Percentiles rank a stretch among this genome's conserved stretches.
These are phyloP conservation scores for pig (Sus scrofa) DNA, from an alignment of 2,113 vertebrate species.

Conservation along the genomic window T2T-Sscrofa CM000814.6:48812501-48813000, in stretches of 20 bases:
- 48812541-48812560: too few relatives aligned
- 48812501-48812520: too few relatives aligned
- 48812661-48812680: too few relatives aligned
- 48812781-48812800: neutral
- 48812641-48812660: too few relatives aligned
- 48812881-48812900: neutral
- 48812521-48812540: too few relatives aligned
- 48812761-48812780: neutral
- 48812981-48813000: neutral
- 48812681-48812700: too few relatives aligned
- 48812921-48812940: neutral
- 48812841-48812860: neutral
- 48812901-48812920: neutral
- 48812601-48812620: too few relatives aligned
- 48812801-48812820: neutral
- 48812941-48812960: neutral
- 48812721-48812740: neutral
- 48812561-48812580: too few relatives aligned
- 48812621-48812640: too few relatives aligned
- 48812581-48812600: too few relatives aligned
- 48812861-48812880: neutral
- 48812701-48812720: slow-evolving; percentile 17
- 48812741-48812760: neutral
- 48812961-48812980: neutral
- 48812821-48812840: neutral